These are phyloP conservation scores for Hirtodrosophila duncani DNA, from an alignment of 2,888 invertebrate species.

Conservation along the genomic window DNA sequence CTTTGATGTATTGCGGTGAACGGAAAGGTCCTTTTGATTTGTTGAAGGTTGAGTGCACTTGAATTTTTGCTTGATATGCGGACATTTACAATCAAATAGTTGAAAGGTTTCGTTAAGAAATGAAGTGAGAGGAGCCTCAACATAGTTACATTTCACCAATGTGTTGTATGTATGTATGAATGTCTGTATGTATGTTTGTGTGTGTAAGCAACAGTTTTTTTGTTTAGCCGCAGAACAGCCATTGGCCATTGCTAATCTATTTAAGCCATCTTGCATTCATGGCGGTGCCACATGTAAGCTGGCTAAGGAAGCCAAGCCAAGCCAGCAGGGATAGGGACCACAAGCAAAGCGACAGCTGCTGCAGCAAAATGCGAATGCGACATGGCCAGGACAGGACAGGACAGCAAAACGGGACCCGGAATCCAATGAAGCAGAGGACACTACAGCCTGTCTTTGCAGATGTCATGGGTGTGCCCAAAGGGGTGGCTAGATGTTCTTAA, in stretches of 20 bases:
- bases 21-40: slow-evolving; percentile 32
- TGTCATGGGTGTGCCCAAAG: not conserved
- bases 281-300: slow-evolving; percentile 7
- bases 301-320: slow-evolving; percentile 23
- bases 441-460: too few species aligned
- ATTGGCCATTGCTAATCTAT: slow-evolving; percentile 43
- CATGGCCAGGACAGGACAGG: not conserved
- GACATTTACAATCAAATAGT: slow-evolving; percentile 41
- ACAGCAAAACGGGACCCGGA: not conserved
- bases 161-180: too few species aligned
- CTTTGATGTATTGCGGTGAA: slow-evolving; percentile 48
- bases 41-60: slow-evolving; percentile 37
- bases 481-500: too few species aligned
- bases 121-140: too few species aligned
- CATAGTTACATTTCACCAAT: too few species aligned
- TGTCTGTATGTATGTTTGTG: slow-evolving; percentile 7
- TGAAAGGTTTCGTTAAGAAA: too few species aligned
- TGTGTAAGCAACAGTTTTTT: slow-evolving; percentile 18
- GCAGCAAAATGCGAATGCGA: slow-evolving; percentile 7
- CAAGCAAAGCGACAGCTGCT: slow-evolving; percentile 19
- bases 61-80: slow-evolving; percentile 33
- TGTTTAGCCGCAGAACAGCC: not conserved
- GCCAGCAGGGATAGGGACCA: too few species aligned
- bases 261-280: slow-evolving; percentile 38
- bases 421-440: too few species aligned